phyloP scores from a whole-genome alignment of 2,797 vertebrate genomes.

The Siniperca obscura region DNA sequence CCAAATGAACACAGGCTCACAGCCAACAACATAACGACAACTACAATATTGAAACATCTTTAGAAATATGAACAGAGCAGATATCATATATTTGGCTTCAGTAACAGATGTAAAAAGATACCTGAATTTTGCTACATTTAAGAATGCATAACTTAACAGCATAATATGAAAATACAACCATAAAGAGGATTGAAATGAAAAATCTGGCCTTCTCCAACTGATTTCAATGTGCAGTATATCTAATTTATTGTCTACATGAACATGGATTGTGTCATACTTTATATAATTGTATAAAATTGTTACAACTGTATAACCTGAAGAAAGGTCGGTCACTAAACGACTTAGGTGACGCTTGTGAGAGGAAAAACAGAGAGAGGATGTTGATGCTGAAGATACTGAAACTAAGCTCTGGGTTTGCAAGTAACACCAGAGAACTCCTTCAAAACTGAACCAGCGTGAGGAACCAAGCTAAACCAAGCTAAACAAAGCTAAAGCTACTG shows the following conservation, averaged over 20 bases:
- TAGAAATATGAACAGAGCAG: conserved; percentile 68
- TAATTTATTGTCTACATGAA: conserved; percentile 20
- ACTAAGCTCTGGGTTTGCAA: neutral
- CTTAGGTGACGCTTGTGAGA: conserved; percentile 7
- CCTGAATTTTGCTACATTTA: conserved; percentile 81
- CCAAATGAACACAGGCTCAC: conserved; percentile 54
- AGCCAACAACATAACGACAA: conserved; percentile 50
- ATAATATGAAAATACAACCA: conserved; percentile 58
- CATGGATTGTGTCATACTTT: conserved; percentile 36
- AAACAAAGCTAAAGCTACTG: neutral
- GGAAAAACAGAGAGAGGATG: neutral
- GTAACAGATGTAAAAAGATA: conserved; percentile 79
- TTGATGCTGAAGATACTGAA: neutral
- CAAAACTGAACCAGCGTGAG: conserved; percentile 9
- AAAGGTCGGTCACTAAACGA: conserved; percentile 23
- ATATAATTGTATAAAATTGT: conserved; percentile 45
- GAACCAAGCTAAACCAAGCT: neutral
- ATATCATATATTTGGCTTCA: conserved; percentile 82
- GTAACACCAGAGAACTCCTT: conserved; percentile 18
- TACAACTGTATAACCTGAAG: conserved; percentile 47
- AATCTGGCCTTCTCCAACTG: conserved; percentile 27
- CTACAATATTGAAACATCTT: conserved; percentile 58
- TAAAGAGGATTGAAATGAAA: conserved; percentile 21
- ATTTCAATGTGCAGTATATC: conserved; percentile 34
- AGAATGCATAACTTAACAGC: conserved; percentile 71